These are phyloP conservation scores for Bubo blakistoni DNA, from an alignment of 2,113 vertebrate genomes.

Conservation along the genomic window DNA sequence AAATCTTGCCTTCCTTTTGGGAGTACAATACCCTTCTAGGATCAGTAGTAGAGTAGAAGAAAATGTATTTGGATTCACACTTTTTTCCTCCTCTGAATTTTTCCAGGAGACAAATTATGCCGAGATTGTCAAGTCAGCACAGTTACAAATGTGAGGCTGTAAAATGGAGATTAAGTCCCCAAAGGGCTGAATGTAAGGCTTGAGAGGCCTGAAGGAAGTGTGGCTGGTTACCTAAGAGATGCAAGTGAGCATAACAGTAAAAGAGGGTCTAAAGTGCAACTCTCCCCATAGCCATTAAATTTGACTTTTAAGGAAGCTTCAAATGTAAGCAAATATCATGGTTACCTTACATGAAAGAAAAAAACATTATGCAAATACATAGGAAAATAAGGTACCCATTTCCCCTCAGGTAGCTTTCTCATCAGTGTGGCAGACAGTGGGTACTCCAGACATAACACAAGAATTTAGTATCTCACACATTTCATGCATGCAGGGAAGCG, in stretches of 20 bases:
- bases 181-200: background rate
- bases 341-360: background rate
- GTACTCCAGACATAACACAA: background rate
- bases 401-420: background rate
- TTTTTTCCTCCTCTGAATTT: background rate
- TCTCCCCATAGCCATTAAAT: background rate
- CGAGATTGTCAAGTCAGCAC: background rate
- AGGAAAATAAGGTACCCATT: background rate
- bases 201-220: background rate
- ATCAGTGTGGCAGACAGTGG: background rate
- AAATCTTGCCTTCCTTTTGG: background rate
- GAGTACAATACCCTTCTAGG: background rate
- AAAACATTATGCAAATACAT: background rate
- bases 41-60: background rate
- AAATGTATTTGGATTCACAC: background rate
- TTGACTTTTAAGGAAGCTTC: background rate
- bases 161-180: background rate
- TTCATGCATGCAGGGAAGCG: background rate
- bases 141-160: background rate
- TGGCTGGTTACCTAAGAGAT: background rate
- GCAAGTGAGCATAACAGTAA: background rate
- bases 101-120: background rate
- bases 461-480: background rate
- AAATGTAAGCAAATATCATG: background rate
- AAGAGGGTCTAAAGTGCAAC: background rate